Conservation (phyloP, 2,797 vertebrate species). For the Tolypeutes matacus region DNA sequence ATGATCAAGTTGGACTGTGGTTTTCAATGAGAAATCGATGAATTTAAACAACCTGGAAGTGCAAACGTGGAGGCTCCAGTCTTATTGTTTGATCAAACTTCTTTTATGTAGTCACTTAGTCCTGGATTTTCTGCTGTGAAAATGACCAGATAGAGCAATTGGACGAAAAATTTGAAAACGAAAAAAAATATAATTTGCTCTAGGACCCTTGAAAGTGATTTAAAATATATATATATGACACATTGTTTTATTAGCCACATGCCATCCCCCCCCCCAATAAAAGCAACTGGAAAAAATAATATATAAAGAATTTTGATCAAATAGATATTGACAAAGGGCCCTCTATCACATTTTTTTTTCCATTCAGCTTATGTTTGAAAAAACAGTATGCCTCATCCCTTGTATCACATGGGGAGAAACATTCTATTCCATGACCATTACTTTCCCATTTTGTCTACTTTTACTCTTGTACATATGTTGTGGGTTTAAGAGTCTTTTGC, state of each 20-base stretch:
- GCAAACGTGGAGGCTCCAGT: conserved; percentile 85
- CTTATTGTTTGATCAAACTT: conserved; percentile 88
- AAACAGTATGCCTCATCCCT: conserved; percentile 84
- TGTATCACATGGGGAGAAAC: conserved; percentile 81
- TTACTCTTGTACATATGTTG: conserved; percentile 89
- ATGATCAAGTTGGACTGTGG: conserved; percentile 84
- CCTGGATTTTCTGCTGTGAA: conserved; percentile 81
- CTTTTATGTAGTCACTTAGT: conserved; percentile 78
- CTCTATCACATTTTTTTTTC: conserved; percentile 85
- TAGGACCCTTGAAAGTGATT: conserved; percentile 50
- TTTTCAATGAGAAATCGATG: conserved; percentile 83
- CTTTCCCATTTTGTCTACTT: conserved; percentile 84
- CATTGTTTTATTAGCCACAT: conserved; percentile 68
- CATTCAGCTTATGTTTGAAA: conserved; percentile 83
- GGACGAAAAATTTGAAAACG: conserved; percentile 55
- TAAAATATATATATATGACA: background rate
- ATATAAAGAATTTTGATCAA: conserved; percentile 87
- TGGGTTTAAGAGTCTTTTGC: conserved; percentile 87
- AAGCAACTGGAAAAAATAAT: conserved; percentile 37
- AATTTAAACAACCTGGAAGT: conserved; percentile 84
- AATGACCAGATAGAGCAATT: conserved; percentile 70
- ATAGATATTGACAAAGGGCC: conserved; percentile 85
- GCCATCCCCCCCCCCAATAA: conserved; percentile 44
- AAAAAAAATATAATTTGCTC: conserved; percentile 48
- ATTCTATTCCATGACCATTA: conserved; percentile 83